Base-by-base conservation (phyloP, 2,888 invertebrate species). In the Spodoptera littoralis region DNA sequence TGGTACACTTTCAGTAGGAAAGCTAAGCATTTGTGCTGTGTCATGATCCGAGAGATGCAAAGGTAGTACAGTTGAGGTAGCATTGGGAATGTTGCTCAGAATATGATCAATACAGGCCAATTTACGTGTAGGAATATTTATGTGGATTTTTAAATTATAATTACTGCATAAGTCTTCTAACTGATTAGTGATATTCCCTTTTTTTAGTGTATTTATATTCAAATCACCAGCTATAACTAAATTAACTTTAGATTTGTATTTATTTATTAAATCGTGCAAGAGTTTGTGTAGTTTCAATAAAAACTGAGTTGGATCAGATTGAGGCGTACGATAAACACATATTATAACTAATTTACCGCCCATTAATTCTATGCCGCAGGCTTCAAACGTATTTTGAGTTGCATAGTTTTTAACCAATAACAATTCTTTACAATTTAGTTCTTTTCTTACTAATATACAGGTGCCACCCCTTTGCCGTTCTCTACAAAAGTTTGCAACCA, bases 311-410 rank as follows among this genome's bases (percentile, higher is more conserved):
- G 55, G 55, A n/a, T 55, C 55, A 8, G 55, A 55, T 24, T 53
- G 47, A 4, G 48, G 60, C 4, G 48, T 60, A n/a, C 53, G 48
- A 12, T 60, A 53, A 2, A 48, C 0, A 48, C 60, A 60, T 4
- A 60, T 48, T 11, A 60, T 43, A 11, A 60, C 30, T 30, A 60
- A 24, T 1, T 60, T 42, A 30, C 47, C 11, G 11, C 3, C 3
- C 0, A 27, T 4, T 1, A 57, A 6, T 55, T 61, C 60, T 51
- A 47, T 62, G 12, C 51, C 61, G 22, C 47, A 62, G 1, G 4
- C 30, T 56, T 61, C 61, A 24, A 60, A 60, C 1, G 36, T 46
- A 9, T 54, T 54, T 54, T 54, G 54, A 2, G 5, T 22, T 8
- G 46, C 44, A 5, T 45, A 1, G 1, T 1, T 30, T 4, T 45